Conservation (phyloP, 2,113 vertebrate genomes). For the Dryoscopus gambensis region DNA sequence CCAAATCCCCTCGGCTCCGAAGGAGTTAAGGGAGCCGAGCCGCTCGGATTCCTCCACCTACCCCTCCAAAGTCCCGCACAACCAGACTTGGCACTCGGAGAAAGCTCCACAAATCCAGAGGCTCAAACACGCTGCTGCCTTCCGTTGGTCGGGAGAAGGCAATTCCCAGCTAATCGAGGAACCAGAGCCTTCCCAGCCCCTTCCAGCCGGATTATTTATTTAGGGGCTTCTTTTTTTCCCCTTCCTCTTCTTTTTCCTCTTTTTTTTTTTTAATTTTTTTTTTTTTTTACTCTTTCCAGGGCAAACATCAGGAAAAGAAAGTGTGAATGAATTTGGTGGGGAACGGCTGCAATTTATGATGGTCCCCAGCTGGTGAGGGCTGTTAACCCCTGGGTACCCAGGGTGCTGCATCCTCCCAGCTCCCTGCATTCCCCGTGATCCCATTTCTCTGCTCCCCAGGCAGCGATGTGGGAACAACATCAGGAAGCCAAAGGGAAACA, state of each 20-base stretch:
- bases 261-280: background rate
- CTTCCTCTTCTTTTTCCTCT: background rate
- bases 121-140: conserved; percentile 37
- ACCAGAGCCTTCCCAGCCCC: conserved; percentile 56
- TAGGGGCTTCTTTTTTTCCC: background rate
- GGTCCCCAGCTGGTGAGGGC: background rate
- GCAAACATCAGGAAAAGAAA: conserved; percentile 32
- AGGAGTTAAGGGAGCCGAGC: conserved; percentile 45
- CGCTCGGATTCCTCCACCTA: conserved; percentile 43
- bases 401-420: background rate
- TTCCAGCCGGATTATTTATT: background rate
- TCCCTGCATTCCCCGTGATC: background rate
- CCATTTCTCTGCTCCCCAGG: background rate
- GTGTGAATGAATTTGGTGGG: background rate
- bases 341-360: background rate
- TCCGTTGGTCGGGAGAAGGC: conserved; percentile 50
- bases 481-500: background rate
- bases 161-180: conserved; percentile 64
- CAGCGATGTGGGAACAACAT: background rate
- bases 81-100: conserved; percentile 64
- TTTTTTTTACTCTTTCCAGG: background rate
- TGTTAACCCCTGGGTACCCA: background rate
- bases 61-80: conserved; percentile 38
- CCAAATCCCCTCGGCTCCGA: background rate
- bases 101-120: conserved; percentile 63